Base-by-base conservation (phyloP, 64 coral and sea anemone genomes). In the Stylophora pistillata region DNA sequence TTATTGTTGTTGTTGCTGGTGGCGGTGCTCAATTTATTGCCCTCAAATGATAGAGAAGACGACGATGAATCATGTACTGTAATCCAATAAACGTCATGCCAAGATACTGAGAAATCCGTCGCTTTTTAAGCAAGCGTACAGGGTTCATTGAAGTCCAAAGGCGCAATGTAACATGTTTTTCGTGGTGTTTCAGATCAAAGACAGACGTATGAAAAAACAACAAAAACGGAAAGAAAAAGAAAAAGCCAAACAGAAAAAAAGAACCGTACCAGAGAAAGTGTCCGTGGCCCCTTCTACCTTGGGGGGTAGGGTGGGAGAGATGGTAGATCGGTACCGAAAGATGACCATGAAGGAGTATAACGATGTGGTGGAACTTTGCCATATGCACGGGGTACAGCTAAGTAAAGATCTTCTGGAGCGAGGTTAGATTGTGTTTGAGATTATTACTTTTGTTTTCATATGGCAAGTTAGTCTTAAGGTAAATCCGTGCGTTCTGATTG, bases 221-320 rank as follows among this genome's bases (percentile, higher is more conserved):
- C 90, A 99, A 74, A 99, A 93, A 72, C 85, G 90, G 30, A 96
- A 96, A 90, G 91, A 96, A 53, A 93, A 91, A 87, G 97, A 95
- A 9, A 99, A 99, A 79, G 91, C 88, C 37, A 89, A 88, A 54
- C 87, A 95, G 34, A 95, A 93, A 64, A 93, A 78, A 56, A 93
- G 56, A 80, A 58, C 75, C 30, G 77, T n/a, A 32, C 59, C 53
- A 17, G 93, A 95, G 20, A 95, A 95, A 77, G 81, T 73, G 61
- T 59, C 81, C 1, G 86, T 92, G 26, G 91, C 91, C 0, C 76
- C 95, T 9, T 99, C 90, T 15, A 99, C 90, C 1, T 30, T 99
- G 32, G 93, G 93, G 31, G 97, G 97, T 4, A 62, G 65, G 55
- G 77, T 91, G 0, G 97, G 90, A 57, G 34, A 71, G 2, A 64